Base-by-base conservation (phyloP, 92 coral and sea anemone genomes). In the Siderastrea radians region DNA sequence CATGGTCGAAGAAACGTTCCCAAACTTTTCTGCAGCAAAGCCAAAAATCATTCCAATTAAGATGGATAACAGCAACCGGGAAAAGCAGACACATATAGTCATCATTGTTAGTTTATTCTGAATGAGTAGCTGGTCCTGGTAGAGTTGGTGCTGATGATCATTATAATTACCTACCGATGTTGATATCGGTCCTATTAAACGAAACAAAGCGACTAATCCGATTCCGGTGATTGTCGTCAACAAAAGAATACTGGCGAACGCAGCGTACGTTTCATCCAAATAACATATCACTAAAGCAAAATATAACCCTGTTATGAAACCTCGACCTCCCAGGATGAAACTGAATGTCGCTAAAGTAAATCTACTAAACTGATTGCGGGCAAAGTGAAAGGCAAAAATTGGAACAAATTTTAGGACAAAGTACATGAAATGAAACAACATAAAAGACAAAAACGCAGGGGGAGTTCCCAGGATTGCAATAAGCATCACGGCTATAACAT, bases 1-100 rank as follows among this genome's bases (percentile, higher is more conserved):
- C 38, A 26, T 26, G 38, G 3, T 65, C 2, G 6, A 65, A 57
- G 16, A 1, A 1, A 16, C 3, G 2, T 46, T 73, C 14, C 5
- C 38, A n/a, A 77, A 2, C 1, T 50, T 59, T 7, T 7, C 57
- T 46, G 8, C 55, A 0, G 2, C 15, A 77, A 77, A 77, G 69
- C 81, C 81, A 58, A 15, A 12, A 16, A 77, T 45, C 15, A 77
- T 46, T 14, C 81, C 81, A 58, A 77, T 77, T 1, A 17, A 14
- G 43, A 77, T 6, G 3, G 81, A 77, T 2, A 77, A 47, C 5
- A 8, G 81, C 4, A 77, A 47, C 54, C 81, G 70, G 7, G 11
- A 59, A 15, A 77, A 60, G 7, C 68, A 58, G 58, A 77, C 47
- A 26, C 38, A 26, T 26, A 26, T 26, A 5, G 52, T 14, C 57